Evolutionary conservation across 2,888 invertebrate genomes (phyloP).

Genomic region (Chironomus riparius): DNA sequence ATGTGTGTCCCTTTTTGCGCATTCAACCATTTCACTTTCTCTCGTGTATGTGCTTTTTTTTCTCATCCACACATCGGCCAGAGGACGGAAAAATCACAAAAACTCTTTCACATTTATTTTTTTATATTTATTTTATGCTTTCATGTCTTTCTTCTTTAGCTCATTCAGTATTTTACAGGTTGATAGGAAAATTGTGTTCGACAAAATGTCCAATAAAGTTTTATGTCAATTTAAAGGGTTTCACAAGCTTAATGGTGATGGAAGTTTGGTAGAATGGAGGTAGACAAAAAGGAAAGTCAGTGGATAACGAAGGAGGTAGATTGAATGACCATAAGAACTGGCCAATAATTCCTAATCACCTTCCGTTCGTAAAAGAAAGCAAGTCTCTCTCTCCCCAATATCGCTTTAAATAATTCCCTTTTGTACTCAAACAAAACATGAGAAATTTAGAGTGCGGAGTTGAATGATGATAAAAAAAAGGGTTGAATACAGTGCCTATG

Average conservation of each 20-base stretch:
- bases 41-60: neutral
- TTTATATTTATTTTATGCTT: neutral
- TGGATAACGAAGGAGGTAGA: neutral
- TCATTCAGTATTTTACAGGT: neutral
- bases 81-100: neutral
- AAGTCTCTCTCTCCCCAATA: neutral
- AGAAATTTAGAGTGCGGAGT: neutral
- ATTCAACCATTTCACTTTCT: neutral
- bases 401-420: conserved; percentile 7
- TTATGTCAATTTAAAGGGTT: conserved; percentile 27
- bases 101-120: conserved; percentile 12
- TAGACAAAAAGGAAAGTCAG: neutral
- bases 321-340: conserved; percentile 27
- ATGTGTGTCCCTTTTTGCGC: neutral
- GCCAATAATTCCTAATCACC: conserved; percentile 28
- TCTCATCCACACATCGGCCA: too few species aligned
- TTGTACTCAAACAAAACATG: neutral
- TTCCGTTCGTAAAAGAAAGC: conserved; percentile 9
- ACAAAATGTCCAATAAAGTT: conserved; percentile 27
- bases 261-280: neutral
- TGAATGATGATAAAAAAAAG: neutral
- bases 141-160: neutral
- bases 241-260: neutral
- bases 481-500: neutral
- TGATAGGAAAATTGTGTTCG: conserved; percentile 27